Evolutionary conservation across 2,113 vertebrate species (phyloP), one percentile per base, ranked within the genome.

Genomic region (Tympanuchus pallidicinctus): DNA sequence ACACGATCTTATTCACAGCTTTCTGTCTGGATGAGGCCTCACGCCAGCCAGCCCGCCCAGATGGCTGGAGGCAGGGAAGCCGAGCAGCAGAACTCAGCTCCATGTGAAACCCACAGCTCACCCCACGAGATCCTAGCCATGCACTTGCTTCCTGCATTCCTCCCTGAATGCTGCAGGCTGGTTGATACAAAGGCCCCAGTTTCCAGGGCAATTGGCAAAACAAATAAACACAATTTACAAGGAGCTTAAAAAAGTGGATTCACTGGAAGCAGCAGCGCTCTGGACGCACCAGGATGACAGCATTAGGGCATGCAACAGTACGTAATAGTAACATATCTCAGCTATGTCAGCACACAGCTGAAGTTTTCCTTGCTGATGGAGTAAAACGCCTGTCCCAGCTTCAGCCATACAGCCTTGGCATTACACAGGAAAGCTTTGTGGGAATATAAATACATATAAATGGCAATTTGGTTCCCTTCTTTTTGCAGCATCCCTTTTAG

Each of bases 171-270:
- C 76, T 65, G 69, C 56, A 83, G 77, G 61, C 47, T 77, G 69
- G 34, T 38, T 88, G 45, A 21, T 74, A 77, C 48, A 38, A 69
- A 56, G 56, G 71, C 38, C 56, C 79, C 60, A 54, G 82, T 90
- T 89, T 90, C 91, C 93, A 91, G 75, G 50, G 64, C 50, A 82
- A 82, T 7, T 27, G 75, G 60, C 52, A 89, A 94, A 95, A 94
- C 65, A 84, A 88, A 88, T 24, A 89, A 18, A 82, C 63, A 74
- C 22, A n/a, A 82, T 38, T 74, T 54, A 75, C 36, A 80, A 56
- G 77, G 91, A 70, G 59, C 50, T 63, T 63, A 9, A 11, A 69
- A 45, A 82, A 79, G 36, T 10, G 16, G 20, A 89, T 94, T 87
- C 84, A 89, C 56, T 54, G 8, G 21, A 3, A 70, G 50, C 28